phyloP scores from a whole-genome alignment of 2,113 vertebrate genomes.

The Protomyctophum bolini region DNA sequence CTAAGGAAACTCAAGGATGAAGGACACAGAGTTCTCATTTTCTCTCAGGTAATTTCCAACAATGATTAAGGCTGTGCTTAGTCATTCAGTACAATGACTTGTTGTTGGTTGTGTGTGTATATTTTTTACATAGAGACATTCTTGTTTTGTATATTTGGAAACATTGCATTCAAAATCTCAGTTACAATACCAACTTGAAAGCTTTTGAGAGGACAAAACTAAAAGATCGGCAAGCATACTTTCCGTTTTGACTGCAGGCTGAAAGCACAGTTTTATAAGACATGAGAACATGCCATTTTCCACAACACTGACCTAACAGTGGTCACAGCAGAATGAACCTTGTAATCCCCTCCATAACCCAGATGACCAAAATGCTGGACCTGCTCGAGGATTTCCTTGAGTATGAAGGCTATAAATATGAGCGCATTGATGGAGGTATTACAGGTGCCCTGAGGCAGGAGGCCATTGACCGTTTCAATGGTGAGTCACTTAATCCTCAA shows the following conservation, averaged over 20 bases:
- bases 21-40: constrained; percentile 96
- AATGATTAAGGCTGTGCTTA: not conserved
- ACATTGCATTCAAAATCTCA: too few relatives aligned
- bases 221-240: too few relatives aligned
- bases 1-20: constrained; percentile 92
- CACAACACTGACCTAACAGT: not conserved
- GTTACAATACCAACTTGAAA: too few relatives aligned
- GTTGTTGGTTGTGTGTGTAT: too few relatives aligned
- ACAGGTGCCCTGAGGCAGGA: constrained; percentile 94
- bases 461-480: constrained; percentile 97
- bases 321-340: not conserved
- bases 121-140: too few relatives aligned
- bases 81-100: too few relatives aligned
- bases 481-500: constrained; percentile 70
- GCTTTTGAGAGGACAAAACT: too few relatives aligned
- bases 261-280: too few relatives aligned
- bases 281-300: not conserved
- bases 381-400: constrained; percentile 96
- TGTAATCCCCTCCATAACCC: not conserved
- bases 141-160: too few relatives aligned
- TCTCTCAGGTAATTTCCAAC: constrained; percentile 87
- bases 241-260: too few relatives aligned
- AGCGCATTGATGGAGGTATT: constrained; percentile 94
- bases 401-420: constrained; percentile 96
- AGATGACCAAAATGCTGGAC: constrained; percentile 99